phyloP scores from a whole-genome alignment of 23 tunicate species.

The Ciona savignyi region DNA sequence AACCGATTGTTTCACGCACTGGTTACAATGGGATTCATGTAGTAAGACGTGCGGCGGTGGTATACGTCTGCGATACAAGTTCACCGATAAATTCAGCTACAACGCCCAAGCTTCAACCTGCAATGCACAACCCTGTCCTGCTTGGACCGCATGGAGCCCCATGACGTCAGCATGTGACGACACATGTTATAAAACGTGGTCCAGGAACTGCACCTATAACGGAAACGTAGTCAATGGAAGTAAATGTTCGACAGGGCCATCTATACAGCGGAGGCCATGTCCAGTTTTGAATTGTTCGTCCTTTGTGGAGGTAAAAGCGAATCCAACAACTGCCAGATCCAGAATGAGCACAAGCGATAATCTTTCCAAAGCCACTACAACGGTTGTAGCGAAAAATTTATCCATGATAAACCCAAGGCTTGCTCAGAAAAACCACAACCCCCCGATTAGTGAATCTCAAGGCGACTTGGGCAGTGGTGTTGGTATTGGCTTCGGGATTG shows the following conservation, averaged over 20 bases:
- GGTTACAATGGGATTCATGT: neutral
- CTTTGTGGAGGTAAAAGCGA: neutral
- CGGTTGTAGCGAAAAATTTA: neutral
- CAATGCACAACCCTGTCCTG: slow-evolving; percentile 29
- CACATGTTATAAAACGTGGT: slow-evolving; percentile 11
- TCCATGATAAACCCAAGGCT: neutral
- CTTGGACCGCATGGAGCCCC: slow-evolving; percentile 29
- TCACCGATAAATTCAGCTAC: neutral
- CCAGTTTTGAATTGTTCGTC: neutral
- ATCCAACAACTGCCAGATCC: neutral
- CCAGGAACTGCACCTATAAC: slow-evolving; percentile 14
- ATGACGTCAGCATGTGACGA: slow-evolving; percentile 4
- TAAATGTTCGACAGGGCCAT: neutral
- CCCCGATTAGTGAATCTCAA: neutral
- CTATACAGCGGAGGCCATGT: slow-evolving; percentile 7
- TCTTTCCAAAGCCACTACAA: neutral
- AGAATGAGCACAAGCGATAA: neutral
- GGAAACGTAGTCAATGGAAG: neutral
- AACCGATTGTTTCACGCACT: neutral
- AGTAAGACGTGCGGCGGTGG: neutral
- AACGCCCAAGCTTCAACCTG: slow-evolving; percentile 6
- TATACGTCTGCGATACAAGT: neutral
- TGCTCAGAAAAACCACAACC: neutral
- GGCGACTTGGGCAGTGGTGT: neutral
- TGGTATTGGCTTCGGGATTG: neutral